Percentiles rank a stretch among this genome's conserved stretches.
phyloP scores from a whole-genome alignment of 2,113 vertebrate species.

The Microtus richardsoni region DNA sequence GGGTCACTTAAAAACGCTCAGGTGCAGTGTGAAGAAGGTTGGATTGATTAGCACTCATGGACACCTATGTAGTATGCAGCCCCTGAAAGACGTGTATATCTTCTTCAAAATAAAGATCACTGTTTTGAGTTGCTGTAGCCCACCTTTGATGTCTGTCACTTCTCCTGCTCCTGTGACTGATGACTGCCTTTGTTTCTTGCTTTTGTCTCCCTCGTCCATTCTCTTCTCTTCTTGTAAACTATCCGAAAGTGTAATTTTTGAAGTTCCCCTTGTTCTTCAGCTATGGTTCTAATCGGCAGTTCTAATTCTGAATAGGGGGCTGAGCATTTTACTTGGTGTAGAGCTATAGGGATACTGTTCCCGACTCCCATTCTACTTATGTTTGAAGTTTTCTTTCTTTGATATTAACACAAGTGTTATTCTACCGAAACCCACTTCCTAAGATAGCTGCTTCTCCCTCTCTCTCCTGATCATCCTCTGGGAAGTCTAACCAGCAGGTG shows the following conservation, averaged over 20 bases:
- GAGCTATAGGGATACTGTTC: not conserved
- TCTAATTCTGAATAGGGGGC: too few relatives aligned
- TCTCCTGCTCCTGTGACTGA: too few relatives aligned
- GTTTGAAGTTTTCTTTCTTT: not conserved
- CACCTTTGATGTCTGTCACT: too few relatives aligned
- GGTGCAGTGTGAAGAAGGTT: not conserved
- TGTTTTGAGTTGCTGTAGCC: not conserved
- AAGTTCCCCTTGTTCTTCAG: not conserved
- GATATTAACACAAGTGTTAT: too few relatives aligned
- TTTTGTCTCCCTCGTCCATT: too few relatives aligned
- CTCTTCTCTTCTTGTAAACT: not conserved
- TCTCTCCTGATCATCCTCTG: not conserved
- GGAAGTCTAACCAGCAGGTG: not conserved
- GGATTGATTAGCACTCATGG: not conserved
- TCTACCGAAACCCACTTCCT: not conserved
- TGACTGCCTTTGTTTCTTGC: not conserved
- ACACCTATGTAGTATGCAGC: too few relatives aligned
- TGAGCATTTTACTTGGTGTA: not conserved
- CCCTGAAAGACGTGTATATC: not conserved
- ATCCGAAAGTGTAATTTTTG: not conserved
- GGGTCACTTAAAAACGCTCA: not conserved
- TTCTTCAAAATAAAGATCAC: not conserved
- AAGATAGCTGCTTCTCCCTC: not conserved
- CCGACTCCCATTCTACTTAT: too few relatives aligned
- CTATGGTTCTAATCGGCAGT: not conserved